phyloP scores from a whole-genome alignment of 2,888 invertebrate species.

The Holacanthella duospinosa region DNA sequence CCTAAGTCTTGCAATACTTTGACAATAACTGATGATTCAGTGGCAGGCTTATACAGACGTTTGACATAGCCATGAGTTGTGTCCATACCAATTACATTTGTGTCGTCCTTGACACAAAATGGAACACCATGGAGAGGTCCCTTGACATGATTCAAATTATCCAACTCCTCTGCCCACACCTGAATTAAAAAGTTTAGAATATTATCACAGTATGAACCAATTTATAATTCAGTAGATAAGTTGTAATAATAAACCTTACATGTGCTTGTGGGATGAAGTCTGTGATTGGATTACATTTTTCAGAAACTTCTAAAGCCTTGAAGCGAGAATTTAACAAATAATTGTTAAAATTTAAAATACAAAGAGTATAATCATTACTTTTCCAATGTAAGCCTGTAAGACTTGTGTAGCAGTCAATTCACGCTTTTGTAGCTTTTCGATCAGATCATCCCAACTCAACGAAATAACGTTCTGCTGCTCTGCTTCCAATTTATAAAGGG shows the following conservation, averaged over 20 bases:
- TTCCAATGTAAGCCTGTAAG: conserved; percentile 32
- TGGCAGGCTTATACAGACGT: conserved; percentile 38
- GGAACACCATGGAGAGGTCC: conserved; percentile 41
- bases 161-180: conserved; percentile 28
- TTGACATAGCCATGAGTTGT: conserved; percentile 39
- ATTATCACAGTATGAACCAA: not conserved
- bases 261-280: conserved; percentile 39
- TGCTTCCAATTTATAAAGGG: conserved; percentile 19
- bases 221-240: not conserved
- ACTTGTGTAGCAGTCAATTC: conserved; percentile 29
- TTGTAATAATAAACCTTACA: too few species aligned
- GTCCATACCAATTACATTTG: conserved; percentile 41
- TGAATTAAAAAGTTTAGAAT: conserved; percentile 12
- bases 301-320: conserved; percentile 38
- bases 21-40: conserved; percentile 32
- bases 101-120: conserved; percentile 40
- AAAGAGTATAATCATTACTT: conserved; percentile 15
- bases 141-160: conserved; percentile 12
- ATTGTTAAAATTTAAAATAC: conserved; percentile 1
- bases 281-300: conserved; percentile 38
- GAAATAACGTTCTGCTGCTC: conserved; percentile 26
- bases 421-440: conserved; percentile 26
- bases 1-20: conserved; percentile 29
- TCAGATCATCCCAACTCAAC: conserved; percentile 29
- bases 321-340: conserved; percentile 8